Evolutionary conservation across 2,113 vertebrate genomes (phyloP), one percentile per base, ranked within the genome.

Genomic region (Numenius arquata): DNA sequence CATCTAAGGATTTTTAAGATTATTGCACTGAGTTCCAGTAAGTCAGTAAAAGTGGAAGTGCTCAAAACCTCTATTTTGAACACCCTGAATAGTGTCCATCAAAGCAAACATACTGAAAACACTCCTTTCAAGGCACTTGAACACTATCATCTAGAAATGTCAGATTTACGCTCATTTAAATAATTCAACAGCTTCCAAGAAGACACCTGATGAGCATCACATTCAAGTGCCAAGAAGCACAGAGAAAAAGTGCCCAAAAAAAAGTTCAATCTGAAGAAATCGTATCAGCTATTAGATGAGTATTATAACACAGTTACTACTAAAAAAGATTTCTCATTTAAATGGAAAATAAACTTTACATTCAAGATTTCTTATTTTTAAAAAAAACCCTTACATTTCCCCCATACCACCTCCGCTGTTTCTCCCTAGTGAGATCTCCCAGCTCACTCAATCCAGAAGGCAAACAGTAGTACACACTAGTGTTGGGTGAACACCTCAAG

Each of bases 161-260:
- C 97, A 96, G 85, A 68, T 75, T 81, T 66, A 61, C 30, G 18
- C 91, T 94, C 94, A 89, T 96, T 97, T 97, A 94, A 96, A 89
- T 91, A 72, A 96, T 63, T 61, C 96, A 97, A 98, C 97, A 96
- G 95, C 96, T 95, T 61, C 48, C 48, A 76, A 88, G 93, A 87
- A 62, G 93, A 89, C 61, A 73, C 81, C 94, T 88, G 73, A 95
- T 59, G 81, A 95, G 81, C 36, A 75, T 73, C 53, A n/a, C 67
- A 68, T 92, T 97, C 76, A 82, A 70, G 80, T 95, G 95, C 95
- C 97, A 96, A 96, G 67, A 95, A 97, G 93, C 87, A 87, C 47
- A 73, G 87, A 97, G 93, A 74, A 97, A 88, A 95, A 90, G 91
- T 95, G 85, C 90, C 96, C 52, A 9, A 83, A 88, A 82, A 95